Percentiles rank a stretch among this genome's conserved stretches.
Conservation (phyloP, 2,888 invertebrate genomes). For the Podabrus alpinus region DNA sequence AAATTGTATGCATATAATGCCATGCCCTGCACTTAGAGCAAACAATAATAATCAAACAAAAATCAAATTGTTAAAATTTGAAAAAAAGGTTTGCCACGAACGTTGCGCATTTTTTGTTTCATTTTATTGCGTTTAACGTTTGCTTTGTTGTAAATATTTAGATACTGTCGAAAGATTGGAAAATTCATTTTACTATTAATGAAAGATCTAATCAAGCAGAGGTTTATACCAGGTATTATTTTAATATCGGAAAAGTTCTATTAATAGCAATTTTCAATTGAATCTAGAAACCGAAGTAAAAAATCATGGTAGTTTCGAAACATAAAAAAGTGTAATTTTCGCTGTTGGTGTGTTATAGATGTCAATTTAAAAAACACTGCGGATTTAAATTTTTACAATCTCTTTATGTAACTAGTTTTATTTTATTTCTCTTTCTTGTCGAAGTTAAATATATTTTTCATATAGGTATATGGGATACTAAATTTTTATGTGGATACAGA, state of each 20-base stretch:
- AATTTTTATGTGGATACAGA: neutral
- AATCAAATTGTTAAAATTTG: too few relatives aligned
- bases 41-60: too few relatives aligned
- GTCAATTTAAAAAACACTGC: neutral
- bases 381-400: neutral
- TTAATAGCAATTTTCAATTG: neutral
- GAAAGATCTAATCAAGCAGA: too few relatives aligned
- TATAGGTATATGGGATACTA: neutral
- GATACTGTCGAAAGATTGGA: too few relatives aligned
- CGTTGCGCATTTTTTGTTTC: too few relatives aligned
- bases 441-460: neutral
- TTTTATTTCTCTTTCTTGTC: neutral
- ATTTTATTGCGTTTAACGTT: too few relatives aligned
- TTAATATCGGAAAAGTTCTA: neutral
- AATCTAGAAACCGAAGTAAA: neutral
- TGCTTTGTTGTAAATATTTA: too few relatives aligned
- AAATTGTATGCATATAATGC: too few relatives aligned
- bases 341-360: neutral
- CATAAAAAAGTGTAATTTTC: neutral
- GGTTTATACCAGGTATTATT: too few relatives aligned
- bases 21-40: too few relatives aligned
- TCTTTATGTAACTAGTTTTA: neutral
- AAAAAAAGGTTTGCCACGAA: too few relatives aligned
- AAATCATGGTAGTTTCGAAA: neutral
- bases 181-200: too few relatives aligned